A percentile compares a stretch with the other conserved stretches of the same genome.
Conservation (phyloP, 2,113 vertebrate genomes). For the Thalassoma bifasciatum region DNA sequence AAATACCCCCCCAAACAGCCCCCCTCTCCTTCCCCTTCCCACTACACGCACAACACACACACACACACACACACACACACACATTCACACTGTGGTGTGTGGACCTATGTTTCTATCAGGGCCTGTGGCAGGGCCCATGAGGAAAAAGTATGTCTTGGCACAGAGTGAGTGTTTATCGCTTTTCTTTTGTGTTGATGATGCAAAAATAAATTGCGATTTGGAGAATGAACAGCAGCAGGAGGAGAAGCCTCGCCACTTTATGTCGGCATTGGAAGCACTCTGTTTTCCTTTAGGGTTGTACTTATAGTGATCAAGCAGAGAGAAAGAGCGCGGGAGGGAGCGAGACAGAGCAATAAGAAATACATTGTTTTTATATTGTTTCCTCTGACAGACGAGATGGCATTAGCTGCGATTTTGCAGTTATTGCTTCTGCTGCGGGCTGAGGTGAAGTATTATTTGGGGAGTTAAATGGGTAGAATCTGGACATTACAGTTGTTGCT, state of each 20-base stretch:
- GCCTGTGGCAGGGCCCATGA: constrained; percentile 56
- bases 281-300: constrained; percentile 67
- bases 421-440: constrained; percentile 55
- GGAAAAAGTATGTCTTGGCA: constrained; percentile 60
- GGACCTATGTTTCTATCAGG: constrained; percentile 63
- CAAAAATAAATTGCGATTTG: constrained; percentile 75
- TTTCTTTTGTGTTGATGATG: constrained; percentile 73
- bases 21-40: not conserved
- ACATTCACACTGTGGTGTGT: constrained; percentile 26
- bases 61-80: constrained; percentile 35
- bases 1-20: constrained; percentile 42
- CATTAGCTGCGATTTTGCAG: constrained; percentile 63
- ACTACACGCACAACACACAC: too few relatives aligned
- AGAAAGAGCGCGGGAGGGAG: constrained; percentile 32
- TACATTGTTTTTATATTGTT: constrained; percentile 77
- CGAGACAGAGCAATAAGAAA: constrained; percentile 66
- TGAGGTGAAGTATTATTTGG: constrained; percentile 70
- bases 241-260: constrained; percentile 42
- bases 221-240: constrained; percentile 62
- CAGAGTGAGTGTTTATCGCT: constrained; percentile 66
- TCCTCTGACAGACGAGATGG: constrained; percentile 62
- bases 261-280: constrained; percentile 35
- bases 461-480: constrained; percentile 72
- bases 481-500: constrained; percentile 65
- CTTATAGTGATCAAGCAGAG: constrained; percentile 67